Conservation (phyloP, 2,888 invertebrate species). For the Tetragonisca angustula region DNA sequence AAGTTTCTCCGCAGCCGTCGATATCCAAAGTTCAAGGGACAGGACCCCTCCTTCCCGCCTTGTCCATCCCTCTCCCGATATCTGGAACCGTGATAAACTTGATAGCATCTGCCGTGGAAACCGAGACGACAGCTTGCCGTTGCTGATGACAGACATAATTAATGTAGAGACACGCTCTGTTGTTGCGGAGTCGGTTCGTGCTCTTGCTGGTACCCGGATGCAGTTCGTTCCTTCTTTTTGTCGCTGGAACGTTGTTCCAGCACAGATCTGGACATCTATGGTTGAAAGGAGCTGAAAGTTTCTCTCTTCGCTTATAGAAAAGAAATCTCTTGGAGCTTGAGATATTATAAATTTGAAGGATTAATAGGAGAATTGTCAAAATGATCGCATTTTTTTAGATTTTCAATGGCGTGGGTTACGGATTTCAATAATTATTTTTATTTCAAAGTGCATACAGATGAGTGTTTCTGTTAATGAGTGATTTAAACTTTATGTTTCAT, state of each 20-base stretch:
- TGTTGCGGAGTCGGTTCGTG: neutral
- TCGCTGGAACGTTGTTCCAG: neutral
- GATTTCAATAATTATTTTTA: too few species aligned
- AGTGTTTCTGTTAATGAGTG: too few species aligned
- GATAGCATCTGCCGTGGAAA: constrained; percentile 45
- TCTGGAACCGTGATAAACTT: constrained; percentile 51
- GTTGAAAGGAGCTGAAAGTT: too few species aligned
- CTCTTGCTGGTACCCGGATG: neutral
- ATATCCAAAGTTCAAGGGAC: constrained; percentile 55
- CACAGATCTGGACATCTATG: too few species aligned
- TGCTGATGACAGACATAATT: constrained; percentile 52
- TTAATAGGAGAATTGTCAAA: too few species aligned
- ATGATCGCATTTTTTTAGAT: too few species aligned
- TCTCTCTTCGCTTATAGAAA: too few species aligned
- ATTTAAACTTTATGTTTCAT: too few species aligned
- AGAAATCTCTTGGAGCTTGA: too few species aligned
- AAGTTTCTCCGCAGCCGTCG: constrained; percentile 54
- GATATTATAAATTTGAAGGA: too few species aligned
- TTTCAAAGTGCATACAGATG: too few species aligned
- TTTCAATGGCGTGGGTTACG: too few species aligned
- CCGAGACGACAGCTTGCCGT: constrained; percentile 45
- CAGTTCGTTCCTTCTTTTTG: neutral
- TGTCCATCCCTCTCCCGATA: constrained; percentile 8
- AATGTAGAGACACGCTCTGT: constrained; percentile 18
- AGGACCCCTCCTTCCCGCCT: neutral